Percentiles rank a stretch among this genome's conserved stretches.
phyloP scores from a whole-genome alignment of 2,113 vertebrate species.

The Rhinoderma darwinii region DNA sequence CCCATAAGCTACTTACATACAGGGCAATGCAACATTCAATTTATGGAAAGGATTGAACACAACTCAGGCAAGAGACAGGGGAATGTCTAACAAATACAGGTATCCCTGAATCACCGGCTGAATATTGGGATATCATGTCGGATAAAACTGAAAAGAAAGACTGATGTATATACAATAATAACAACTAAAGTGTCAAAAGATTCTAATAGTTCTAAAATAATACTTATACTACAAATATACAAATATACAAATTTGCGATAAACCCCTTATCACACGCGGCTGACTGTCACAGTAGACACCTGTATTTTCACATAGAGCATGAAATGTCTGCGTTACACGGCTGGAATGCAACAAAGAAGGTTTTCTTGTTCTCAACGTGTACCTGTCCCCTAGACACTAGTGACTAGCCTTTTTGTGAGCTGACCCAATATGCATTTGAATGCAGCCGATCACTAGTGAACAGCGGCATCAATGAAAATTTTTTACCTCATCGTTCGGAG shows the following conservation, averaged over 20 bases:
- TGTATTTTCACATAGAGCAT: conserved; percentile 31
- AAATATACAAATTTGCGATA: background rate
- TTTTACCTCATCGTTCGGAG: too few relatives aligned
- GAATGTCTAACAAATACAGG: conserved; percentile 26
- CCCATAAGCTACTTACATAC: background rate
- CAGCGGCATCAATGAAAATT: too few relatives aligned
- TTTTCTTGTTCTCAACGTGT: background rate
- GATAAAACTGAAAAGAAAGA: background rate
- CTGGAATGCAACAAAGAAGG: conserved; percentile 1
- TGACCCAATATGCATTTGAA: background rate
- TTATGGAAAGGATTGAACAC: background rate
- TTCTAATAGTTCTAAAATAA: background rate
- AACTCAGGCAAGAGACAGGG: background rate
- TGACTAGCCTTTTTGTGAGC: background rate
- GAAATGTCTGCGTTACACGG: conserved; percentile 32
- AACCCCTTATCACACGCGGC: background rate
- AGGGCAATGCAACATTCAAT: background rate
- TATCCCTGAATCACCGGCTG: background rate
- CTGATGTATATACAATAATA: background rate
- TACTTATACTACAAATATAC: background rate
- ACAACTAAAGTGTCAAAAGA: background rate
- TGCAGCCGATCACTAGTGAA: background rate
- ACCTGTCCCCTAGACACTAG: background rate
- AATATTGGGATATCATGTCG: background rate
- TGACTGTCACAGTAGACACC: conserved; percentile 31